Evolutionary conservation across 2,888 invertebrate species (phyloP).

Genomic region (Nomada flava): DNA sequence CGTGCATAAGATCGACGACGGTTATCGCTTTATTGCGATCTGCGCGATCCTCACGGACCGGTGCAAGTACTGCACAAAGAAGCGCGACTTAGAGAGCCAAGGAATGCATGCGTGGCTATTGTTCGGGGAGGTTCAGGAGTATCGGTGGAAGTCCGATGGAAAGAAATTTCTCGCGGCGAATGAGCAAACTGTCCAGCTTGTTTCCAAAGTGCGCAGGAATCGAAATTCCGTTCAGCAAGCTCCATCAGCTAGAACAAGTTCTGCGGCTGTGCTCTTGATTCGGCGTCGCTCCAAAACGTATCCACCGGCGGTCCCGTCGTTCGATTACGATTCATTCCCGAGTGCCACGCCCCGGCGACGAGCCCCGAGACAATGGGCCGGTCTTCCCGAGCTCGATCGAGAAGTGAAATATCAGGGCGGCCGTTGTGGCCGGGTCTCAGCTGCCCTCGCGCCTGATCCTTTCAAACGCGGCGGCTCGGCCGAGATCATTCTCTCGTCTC

Average conservation of each 20-base stretch:
- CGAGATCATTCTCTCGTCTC: slow-evolving; percentile 40
- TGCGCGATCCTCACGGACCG: slow-evolving; percentile 27
- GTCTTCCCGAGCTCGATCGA: slow-evolving; percentile 63
- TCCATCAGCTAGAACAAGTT: no score
- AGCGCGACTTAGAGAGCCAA: background rate
- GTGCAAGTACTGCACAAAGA: slow-evolving; percentile 9
- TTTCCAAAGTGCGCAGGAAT: no score
- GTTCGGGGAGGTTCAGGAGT: background rate
- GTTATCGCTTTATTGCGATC: slow-evolving; percentile 63
- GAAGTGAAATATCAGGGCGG: slow-evolving; percentile 67
- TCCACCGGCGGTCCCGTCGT: slow-evolving; percentile 5
- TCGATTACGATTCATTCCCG: slow-evolving; percentile 61
- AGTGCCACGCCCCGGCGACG: slow-evolving; percentile 67
- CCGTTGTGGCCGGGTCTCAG: slow-evolving; percentile 54
- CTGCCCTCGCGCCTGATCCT: slow-evolving; percentile 51
- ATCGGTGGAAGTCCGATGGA: no score
- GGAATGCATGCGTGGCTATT: background rate
- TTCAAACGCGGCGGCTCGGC: slow-evolving; percentile 25
- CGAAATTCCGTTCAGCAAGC: no score
- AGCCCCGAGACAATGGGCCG: slow-evolving; percentile 66
- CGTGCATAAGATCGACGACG: slow-evolving; percentile 34
- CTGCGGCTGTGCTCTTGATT: no score
- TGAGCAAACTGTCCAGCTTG: no score
- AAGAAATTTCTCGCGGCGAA: no score
- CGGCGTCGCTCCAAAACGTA: background rate